A percentile compares a stretch with the other conserved stretches of the same genome.
Evolutionary conservation across 2,797 vertebrate genomes (phyloP).

Genomic region (Numenius phaeopus): DNA sequence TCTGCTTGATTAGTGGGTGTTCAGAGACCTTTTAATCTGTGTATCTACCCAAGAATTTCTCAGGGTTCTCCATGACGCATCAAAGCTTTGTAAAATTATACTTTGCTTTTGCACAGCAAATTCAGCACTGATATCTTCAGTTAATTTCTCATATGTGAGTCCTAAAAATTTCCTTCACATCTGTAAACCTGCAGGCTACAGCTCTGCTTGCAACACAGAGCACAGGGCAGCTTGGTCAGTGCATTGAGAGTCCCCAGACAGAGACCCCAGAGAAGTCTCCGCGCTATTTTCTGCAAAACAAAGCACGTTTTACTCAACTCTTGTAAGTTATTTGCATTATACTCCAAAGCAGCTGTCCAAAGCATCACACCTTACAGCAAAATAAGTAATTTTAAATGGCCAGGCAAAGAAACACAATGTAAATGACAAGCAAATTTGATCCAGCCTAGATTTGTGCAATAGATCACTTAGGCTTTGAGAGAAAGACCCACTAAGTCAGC

Average conservation of each 20-base stretch:
- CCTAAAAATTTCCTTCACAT: background rate
- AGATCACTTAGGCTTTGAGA: background rate
- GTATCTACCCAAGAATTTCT: background rate
- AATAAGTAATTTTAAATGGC: background rate
- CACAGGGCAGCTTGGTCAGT: background rate
- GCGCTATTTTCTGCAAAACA: background rate
- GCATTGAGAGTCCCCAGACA: background rate
- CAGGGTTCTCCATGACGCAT: background rate
- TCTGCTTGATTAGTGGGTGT: background rate
- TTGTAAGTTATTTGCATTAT: background rate
- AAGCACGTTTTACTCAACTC: background rate
- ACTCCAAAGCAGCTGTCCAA: background rate
- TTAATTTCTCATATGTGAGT: background rate
- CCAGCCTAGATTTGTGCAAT: background rate
- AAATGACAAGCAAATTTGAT: background rate
- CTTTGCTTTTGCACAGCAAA: background rate
- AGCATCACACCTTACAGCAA: background rate
- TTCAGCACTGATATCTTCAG: background rate
- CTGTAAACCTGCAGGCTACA: background rate
- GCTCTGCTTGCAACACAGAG: background rate
- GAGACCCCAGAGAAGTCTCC: background rate
- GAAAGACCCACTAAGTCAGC: background rate
- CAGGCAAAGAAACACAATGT: background rate
- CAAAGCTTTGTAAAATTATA: background rate
- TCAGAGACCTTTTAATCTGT: background rate